Evolutionary conservation across 2,888 invertebrate species (phyloP).

Genomic region (Tinea trinotella): DNA sequence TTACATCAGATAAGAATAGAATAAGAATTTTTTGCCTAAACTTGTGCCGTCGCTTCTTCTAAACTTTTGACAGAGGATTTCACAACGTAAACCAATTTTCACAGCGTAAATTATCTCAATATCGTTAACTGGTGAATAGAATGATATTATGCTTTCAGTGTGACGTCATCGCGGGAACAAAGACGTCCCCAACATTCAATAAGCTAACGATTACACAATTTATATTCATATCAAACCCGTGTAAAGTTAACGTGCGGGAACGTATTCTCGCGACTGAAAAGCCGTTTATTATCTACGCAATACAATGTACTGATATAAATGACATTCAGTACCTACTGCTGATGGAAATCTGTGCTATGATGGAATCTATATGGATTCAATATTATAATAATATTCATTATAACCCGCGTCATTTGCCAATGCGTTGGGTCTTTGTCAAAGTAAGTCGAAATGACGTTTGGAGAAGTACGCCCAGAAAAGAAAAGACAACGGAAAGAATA

Average conservation of each 20-base stretch:
- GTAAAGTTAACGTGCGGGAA: not conserved
- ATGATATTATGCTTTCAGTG: not conserved
- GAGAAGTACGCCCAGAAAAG: too few relatives aligned
- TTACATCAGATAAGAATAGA: too few relatives aligned
- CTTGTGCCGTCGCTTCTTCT: too few relatives aligned
- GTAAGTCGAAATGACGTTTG: too few relatives aligned
- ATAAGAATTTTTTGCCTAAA: too few relatives aligned
- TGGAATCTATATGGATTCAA: not conserved
- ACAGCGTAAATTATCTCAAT: not conserved
- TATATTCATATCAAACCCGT: conserved; percentile 23
- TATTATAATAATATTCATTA: too few relatives aligned
- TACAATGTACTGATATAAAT: not conserved
- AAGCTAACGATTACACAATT: conserved; percentile 28
- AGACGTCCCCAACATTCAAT: conserved; percentile 23
- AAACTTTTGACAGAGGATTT: too few relatives aligned
- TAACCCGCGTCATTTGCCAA: too few relatives aligned
- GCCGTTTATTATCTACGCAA: not conserved
- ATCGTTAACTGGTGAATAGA: not conserved
- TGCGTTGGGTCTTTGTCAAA: too few relatives aligned
- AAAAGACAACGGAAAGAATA: too few relatives aligned
- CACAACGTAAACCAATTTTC: not conserved
- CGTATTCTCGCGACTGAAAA: not conserved
- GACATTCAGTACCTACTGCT: not conserved
- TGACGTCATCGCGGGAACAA: conserved; percentile 20
- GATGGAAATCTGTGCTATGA: not conserved